Conservation (phyloP, 1,140 invertebrate species). For the Chlorops oryzae region DNA sequence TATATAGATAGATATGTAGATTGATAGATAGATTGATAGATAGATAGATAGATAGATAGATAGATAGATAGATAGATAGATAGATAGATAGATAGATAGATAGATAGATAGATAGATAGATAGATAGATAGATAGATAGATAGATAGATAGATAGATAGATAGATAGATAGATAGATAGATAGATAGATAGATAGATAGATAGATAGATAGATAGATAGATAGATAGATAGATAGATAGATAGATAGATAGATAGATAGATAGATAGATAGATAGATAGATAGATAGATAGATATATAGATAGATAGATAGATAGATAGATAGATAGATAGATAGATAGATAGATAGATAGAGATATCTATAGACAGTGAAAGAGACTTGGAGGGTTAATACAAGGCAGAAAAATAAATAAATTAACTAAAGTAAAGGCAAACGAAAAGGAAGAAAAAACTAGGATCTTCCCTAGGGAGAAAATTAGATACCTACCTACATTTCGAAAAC, state of each 20-base stretch:
- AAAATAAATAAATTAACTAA: no score
- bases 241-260: not conserved
- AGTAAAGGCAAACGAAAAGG: no score
- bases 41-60: not conserved
- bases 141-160: not conserved
- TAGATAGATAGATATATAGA: no score
- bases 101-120: not conserved
- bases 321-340: not conserved
- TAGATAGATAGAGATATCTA: no score
- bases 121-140: not conserved
- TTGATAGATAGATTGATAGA: not conserved
- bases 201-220: not conserved
- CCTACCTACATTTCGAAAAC: no score
- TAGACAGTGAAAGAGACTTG: not conserved
- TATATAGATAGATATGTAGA: not conserved
- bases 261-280: not conserved
- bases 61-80: not conserved
- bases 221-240: not conserved
- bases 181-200: not conserved
- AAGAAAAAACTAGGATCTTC: no score
- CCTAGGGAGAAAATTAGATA: no score
- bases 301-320: no score
- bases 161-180: not conserved
- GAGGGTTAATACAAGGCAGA: not conserved
- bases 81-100: not conserved